Percentiles rank a stretch among this genome's conserved stretches.
These are phyloP conservation scores for western clawed frog (Xenopus tropicalis) DNA, from an alignment of 2,113 vertebrate genomes.

Conservation along the genomic window DNA sequence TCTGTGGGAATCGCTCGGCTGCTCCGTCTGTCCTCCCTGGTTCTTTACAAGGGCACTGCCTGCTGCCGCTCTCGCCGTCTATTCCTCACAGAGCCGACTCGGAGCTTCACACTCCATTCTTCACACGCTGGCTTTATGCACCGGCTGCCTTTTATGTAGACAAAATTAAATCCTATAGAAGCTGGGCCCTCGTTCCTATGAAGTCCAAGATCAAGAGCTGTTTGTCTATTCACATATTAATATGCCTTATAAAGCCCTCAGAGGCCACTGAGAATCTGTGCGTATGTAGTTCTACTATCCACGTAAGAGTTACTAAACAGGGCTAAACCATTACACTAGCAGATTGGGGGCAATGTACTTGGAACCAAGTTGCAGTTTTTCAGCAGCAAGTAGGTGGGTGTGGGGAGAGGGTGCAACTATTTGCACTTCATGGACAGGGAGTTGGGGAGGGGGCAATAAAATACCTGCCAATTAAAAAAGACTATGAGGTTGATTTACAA, in stretches of 20 bases:
- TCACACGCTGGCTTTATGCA: slow-evolving; percentile 23
- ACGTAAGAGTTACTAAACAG: too few species aligned
- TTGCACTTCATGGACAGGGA: too few species aligned
- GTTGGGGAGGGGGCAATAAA: too few species aligned
- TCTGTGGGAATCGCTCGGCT: slow-evolving; percentile 28
- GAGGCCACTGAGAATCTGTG: background rate
- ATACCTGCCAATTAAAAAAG: too few species aligned
- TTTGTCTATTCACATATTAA: slow-evolving; percentile 26
- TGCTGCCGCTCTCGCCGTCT: background rate
- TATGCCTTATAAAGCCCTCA: slow-evolving; percentile 9
- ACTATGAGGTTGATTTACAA: too few species aligned
- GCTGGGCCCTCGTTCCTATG: slow-evolving; percentile 17
- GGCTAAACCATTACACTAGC: too few species aligned
- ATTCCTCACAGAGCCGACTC: slow-evolving; percentile 28
- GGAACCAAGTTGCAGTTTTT: too few species aligned
- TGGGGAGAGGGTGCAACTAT: too few species aligned
- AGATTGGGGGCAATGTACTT: too few species aligned
- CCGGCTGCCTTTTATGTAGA: slow-evolving; percentile 28
- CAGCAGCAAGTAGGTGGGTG: too few species aligned
- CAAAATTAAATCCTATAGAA: slow-evolving; percentile 43
- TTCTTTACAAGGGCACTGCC: slow-evolving; percentile 30
- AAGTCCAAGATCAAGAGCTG: slow-evolving; percentile 33
- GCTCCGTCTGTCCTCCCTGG: slow-evolving; percentile 6
- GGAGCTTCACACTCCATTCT: slow-evolving; percentile 24
- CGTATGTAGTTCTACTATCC: background rate